Evolutionary conservation across 2,797 vertebrate genomes (phyloP).

Genomic region (Serranus cabrilla): DNA sequence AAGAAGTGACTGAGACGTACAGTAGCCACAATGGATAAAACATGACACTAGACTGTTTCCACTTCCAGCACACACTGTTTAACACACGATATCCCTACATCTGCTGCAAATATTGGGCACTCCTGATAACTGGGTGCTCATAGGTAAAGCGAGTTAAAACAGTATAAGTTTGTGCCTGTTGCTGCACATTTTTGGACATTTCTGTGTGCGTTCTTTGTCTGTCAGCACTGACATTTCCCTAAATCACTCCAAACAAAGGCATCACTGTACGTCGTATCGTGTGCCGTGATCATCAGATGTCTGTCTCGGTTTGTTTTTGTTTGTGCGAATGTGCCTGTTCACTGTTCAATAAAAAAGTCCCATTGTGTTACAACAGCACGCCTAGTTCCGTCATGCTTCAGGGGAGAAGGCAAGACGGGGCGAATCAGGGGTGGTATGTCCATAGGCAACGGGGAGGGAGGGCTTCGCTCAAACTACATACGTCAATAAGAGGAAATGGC

Average conservation of each 20-base stretch:
- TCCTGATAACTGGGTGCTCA: conserved; percentile 7
- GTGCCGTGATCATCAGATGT: conserved; percentile 62
- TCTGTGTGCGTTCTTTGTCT: conserved; percentile 48
- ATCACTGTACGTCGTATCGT: conserved; percentile 67
- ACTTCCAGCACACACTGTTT: conserved; percentile 30
- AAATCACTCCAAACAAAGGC: conserved; percentile 71
- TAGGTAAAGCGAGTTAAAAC: conserved; percentile 1
- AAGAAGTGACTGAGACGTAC: conserved; percentile 53
- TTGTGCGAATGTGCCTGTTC: conserved; percentile 68
- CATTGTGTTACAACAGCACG: conserved; percentile 75
- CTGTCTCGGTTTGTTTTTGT: conserved; percentile 61
- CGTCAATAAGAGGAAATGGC: conserved; percentile 58
- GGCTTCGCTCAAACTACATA: conserved; percentile 49
- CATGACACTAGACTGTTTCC: conserved; percentile 44
- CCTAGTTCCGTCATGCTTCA: conserved; percentile 76
- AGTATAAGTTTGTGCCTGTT: background rate
- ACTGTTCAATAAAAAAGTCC: conserved; percentile 67
- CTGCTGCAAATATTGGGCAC: conserved; percentile 22
- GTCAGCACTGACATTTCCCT: conserved; percentile 57
- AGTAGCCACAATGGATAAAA: conserved; percentile 70
- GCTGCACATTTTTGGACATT: conserved; percentile 14
- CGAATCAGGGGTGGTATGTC: conserved; percentile 79
- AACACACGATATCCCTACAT: conserved; percentile 48
- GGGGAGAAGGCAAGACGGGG: conserved; percentile 82
- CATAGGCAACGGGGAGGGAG: conserved; percentile 69